Base-by-base conservation (phyloP, 2,113 vertebrate species). In the Aptenodytes forsteri region DNA sequence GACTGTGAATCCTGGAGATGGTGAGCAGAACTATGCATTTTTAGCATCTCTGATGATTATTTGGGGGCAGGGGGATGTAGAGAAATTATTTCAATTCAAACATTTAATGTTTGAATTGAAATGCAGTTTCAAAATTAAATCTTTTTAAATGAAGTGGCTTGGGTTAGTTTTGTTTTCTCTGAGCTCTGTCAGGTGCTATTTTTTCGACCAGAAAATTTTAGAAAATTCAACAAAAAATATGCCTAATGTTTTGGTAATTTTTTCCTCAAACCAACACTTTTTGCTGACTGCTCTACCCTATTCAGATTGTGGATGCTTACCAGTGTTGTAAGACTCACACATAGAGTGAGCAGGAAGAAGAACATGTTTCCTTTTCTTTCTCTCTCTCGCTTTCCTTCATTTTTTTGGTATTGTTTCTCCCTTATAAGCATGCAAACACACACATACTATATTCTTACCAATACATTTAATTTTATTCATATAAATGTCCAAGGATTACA, bases 21-120 rank as follows among this genome's bases (percentile, higher is more conserved):
- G 98, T 98, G 70, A 97, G 98, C 89, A 87, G 17, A 81, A 34
- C 19, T 62, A 11, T 16, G 23, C 4, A 5, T 75, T 92, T 93
- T 81, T 54, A 88, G 27, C n/a, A 54, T 75, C 55, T 87, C 29
- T 77, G 54, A 50, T 83, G 62, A 27, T 42, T 46, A 76, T 55
- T 27, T 38, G 12, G 19, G 21, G 10, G 2, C 0, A 13, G 19
- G 11, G 20, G 16, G 5, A 5, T 9, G 2, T 16, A 71, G 32
- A 67, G 56, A 71, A 82, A 47, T 64, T 25, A 50, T 29, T 85
- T 85, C 13, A 38, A 30, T 62, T 90, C 30, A 64, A 50, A 36
- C 23, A 52, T 3, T 0, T 50, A 27, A 32, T 42, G 11, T 40
- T 59, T 44, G 5, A 36, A 40, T 38, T 56, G 8, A 77, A 82